A percentile compares a stretch with the other conserved stretches of the same genome.
phyloP scores from a whole-genome alignment of 2,113 vertebrate species.

The Hepsetus odoe region DNA sequence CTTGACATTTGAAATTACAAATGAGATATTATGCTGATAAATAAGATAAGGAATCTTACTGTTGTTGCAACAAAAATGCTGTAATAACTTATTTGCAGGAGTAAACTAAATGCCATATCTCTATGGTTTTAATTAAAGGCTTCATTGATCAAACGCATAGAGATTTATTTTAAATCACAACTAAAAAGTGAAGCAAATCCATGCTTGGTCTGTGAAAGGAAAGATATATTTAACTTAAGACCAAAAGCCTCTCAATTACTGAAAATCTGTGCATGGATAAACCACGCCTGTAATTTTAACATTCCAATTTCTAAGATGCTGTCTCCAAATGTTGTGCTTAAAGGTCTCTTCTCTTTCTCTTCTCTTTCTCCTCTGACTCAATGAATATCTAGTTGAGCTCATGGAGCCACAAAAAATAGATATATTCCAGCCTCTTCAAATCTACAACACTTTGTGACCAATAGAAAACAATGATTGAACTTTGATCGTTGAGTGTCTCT shows the following conservation, averaged over 20 bases:
- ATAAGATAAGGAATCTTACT: neutral
- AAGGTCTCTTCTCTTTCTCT: neutral
- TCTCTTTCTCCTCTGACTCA: neutral
- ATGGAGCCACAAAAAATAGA: conserved; percentile 30
- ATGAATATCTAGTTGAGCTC: conserved; percentile 48
- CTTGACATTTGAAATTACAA: no score
- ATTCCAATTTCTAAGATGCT: conserved; percentile 38
- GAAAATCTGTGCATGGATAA: conserved; percentile 33
- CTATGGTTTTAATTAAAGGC: neutral
- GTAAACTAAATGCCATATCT: neutral
- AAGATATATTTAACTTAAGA: conserved; percentile 43
- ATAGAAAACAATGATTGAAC: neutral
- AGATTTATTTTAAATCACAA: neutral
- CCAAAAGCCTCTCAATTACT: conserved; percentile 50
- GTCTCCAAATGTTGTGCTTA: conserved; percentile 41
- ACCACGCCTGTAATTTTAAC: conserved; percentile 49
- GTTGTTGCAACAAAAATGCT: neutral
- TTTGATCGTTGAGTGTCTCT: neutral
- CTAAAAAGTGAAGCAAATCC: neutral
- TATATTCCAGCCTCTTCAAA: neutral
- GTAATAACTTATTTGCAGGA: neutral
- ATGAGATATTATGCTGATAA: neutral
- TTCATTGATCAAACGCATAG: neutral
- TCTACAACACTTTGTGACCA: neutral
- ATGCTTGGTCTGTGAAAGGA: neutral